Conservation (phyloP, 2,113 vertebrate genomes). For the Fulica atra region DNA sequence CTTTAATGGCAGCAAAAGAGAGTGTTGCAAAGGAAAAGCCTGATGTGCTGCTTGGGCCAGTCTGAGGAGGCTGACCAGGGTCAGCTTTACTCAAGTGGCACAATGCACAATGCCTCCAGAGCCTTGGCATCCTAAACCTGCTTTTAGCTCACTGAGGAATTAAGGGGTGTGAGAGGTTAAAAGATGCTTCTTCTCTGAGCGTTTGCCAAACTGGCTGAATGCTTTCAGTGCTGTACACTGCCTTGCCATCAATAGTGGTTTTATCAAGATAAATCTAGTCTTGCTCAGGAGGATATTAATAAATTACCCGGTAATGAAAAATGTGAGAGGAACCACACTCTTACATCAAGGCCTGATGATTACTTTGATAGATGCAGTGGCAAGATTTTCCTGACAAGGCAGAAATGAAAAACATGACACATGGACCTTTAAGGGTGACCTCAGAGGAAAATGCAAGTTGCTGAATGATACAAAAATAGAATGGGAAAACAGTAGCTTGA, state of each 20-base stretch:
- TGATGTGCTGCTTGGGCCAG: background rate
- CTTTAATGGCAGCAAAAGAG: background rate
- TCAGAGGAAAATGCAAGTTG: slow-evolving; percentile 79
- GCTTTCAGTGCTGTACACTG: slow-evolving; percentile 47
- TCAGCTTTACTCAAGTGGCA: slow-evolving; percentile 59
- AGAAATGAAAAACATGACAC: slow-evolving; percentile 87
- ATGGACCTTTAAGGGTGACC: slow-evolving; percentile 81
- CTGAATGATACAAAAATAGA: slow-evolving; percentile 75
- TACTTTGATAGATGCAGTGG: slow-evolving; percentile 86
- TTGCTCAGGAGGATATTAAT: slow-evolving; percentile 85
- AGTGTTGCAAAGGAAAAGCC: rapidly evolving
- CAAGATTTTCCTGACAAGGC: slow-evolving; percentile 82
- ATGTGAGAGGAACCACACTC: slow-evolving; percentile 81
- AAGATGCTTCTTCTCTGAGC: background rate
- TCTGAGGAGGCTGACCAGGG: background rate
- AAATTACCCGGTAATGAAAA: slow-evolving; percentile 89
- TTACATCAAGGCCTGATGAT: slow-evolving; percentile 82
- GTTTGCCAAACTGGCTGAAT: background rate
- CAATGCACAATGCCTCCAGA: background rate
- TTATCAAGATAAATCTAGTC: slow-evolving; percentile 86
- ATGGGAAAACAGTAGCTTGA: slow-evolving; percentile 67
- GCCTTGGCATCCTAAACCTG: background rate
- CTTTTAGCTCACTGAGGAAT: slow-evolving; percentile 40
- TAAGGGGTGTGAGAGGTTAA: slow-evolving; percentile 68
- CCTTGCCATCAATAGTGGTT: slow-evolving; percentile 69